Percentiles rank a stretch among this genome's conserved stretches.
Evolutionary conservation across 2,888 invertebrate genomes (phyloP).

Genomic region (Pyrrhia umbra): DNA sequence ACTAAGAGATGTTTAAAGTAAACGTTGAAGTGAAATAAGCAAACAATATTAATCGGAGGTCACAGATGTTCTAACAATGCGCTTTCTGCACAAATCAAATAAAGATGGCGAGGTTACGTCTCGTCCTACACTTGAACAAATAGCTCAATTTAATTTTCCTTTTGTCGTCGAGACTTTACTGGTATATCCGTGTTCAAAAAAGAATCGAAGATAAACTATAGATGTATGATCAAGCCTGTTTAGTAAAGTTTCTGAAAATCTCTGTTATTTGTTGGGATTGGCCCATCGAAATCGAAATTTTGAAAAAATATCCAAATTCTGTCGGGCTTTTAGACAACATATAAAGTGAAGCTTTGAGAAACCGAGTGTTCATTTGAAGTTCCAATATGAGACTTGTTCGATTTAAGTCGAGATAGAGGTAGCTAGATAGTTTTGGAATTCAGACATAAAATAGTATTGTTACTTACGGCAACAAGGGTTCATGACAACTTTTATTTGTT

Average conservation of each 20-base stretch:
- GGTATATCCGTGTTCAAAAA: background rate
- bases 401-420: no score
- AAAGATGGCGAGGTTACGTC: constrained; percentile 13
- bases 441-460: no score
- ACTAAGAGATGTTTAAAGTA: background rate
- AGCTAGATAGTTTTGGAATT: no score
- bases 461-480: no score
- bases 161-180: constrained; percentile 7
- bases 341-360: background rate
- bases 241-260: background rate
- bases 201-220: background rate
- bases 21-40: constrained; percentile 5
- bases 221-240: background rate
- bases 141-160: constrained; percentile 31
- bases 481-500: no score
- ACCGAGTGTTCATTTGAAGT: no score
- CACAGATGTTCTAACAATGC: constrained; percentile 41
- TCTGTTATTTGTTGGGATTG: background rate
- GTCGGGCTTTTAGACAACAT: background rate
- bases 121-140: constrained; percentile 41
- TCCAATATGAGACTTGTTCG: no score
- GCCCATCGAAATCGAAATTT: no score
- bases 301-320: no score
- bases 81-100: constrained; percentile 28
- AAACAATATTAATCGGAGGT: constrained; percentile 21